Percentiles rank a stretch among this genome's conserved stretches.
Conservation (phyloP, 1,140 invertebrate species). For the Drosophila novamexicana region DNA sequence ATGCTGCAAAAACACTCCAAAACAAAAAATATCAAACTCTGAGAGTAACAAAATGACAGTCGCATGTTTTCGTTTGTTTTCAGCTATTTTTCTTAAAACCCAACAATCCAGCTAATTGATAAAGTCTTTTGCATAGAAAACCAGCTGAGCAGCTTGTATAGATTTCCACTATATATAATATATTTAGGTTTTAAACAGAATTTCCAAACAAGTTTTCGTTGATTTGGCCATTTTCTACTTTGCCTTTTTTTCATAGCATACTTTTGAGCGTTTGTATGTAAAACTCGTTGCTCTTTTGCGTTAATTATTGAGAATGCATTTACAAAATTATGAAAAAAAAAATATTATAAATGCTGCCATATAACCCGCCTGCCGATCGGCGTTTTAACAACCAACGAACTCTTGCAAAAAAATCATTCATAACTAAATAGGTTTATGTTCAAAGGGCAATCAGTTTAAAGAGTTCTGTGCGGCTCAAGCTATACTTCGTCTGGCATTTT, state of each 20-base stretch:
- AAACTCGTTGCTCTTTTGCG: not conserved
- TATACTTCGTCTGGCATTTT: no score
- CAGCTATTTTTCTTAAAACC: no score
- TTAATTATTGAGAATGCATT: conserved; percentile 22
- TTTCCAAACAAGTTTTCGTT: not conserved
- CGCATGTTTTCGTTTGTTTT: no score
- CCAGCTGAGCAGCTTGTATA: no score
- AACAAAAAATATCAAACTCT: no score
- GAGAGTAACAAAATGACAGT: no score
- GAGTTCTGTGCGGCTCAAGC: not conserved
- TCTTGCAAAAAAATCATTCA: conserved; percentile 14
- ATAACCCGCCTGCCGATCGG: conserved; percentile 40
- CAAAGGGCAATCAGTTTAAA: not conserved
- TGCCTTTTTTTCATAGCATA: conserved; percentile 17
- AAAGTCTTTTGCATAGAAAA: no score
- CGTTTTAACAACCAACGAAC: conserved; percentile 28
- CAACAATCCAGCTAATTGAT: no score
- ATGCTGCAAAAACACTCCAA: conserved; percentile 8
- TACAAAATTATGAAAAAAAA: conserved; percentile 22
- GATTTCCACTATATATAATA: not conserved
- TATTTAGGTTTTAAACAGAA: not conserved
- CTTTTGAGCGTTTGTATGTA: conserved; percentile 11
- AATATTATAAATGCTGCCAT: conserved; percentile 36
- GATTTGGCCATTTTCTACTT: not conserved
- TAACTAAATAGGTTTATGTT: not conserved